Percentiles rank a stretch among this genome's conserved stretches.
phyloP scores from a whole-genome alignment of 2,888 invertebrate genomes.

The Junonia oenone region DNA sequence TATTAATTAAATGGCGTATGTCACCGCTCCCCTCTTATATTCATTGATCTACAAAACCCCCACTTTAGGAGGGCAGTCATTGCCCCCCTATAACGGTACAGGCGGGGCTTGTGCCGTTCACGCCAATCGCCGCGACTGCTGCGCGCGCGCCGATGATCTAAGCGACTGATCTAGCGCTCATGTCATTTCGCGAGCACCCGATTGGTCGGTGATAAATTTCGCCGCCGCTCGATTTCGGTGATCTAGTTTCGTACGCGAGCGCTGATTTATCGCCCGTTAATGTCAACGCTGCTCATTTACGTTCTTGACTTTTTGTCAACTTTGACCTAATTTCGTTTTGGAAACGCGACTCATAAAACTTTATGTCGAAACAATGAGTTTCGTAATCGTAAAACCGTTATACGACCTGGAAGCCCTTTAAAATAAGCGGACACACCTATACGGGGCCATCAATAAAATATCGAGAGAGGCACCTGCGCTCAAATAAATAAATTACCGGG shows the following conservation, averaged over 20 bases:
- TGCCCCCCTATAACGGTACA: conserved; percentile 76
- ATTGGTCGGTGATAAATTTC: conserved; percentile 65
- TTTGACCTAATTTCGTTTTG: conserved; percentile 45
- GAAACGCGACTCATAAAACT: conserved; percentile 10
- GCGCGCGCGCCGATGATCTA: conserved; percentile 63
- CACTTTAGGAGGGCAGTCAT: conserved; percentile 68
- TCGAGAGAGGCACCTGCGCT: conserved; percentile 49
- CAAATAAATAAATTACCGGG: conserved; percentile 54
- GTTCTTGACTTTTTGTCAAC: conserved; percentile 46
- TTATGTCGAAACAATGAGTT: conserved; percentile 19
- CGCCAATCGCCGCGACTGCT: conserved; percentile 69
- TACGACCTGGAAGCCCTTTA: conserved; percentile 29
- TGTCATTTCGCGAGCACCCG: conserved; percentile 71
- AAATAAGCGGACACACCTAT: conserved; percentile 12
- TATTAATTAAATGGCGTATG: conserved; percentile 71
- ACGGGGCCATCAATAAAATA: conserved; percentile 38
- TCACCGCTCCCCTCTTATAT: conserved; percentile 52
- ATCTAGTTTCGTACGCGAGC: conserved; percentile 47
- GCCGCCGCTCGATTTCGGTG: conserved; percentile 54
- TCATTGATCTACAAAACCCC: conserved; percentile 63
- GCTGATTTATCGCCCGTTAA: conserved; percentile 44
- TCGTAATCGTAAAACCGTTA: conserved; percentile 26
- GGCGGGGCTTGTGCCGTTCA: conserved; percentile 65
- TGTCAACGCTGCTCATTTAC: conserved; percentile 32
- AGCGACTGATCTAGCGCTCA: conserved; percentile 74